phyloP scores from a whole-genome alignment of 2,797 vertebrate species.

The Micropoecilia bifurca region DNA sequence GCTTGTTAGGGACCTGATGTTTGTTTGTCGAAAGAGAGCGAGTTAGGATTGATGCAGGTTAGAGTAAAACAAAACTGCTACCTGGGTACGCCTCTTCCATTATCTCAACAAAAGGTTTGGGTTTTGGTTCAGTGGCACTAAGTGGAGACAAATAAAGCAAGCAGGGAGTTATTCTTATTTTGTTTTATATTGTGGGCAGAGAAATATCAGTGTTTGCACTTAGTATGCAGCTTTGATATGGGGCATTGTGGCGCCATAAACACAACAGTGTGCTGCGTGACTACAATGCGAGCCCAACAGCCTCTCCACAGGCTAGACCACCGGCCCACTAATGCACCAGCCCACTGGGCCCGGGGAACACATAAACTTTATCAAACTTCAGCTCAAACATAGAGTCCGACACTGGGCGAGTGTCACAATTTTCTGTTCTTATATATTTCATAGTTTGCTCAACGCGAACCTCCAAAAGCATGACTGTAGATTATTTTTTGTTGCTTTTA shows the following conservation, averaged over 20 bases:
- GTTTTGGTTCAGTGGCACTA: slow-evolving; percentile 5
- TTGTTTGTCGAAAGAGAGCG: slow-evolving; percentile 62
- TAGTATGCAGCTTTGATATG: neutral
- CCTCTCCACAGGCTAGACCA: neutral
- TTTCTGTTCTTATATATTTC: too few species aligned
- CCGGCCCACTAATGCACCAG: too few species aligned
- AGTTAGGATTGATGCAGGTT: slow-evolving; percentile 37
- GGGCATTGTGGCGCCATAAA: too few species aligned
- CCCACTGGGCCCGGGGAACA: too few species aligned
- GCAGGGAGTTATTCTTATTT: neutral
- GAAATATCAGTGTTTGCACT: neutral
- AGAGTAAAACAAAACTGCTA: slow-evolving; percentile 15
- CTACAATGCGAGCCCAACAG: neutral
- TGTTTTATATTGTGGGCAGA: neutral
- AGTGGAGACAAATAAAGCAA: slow-evolving; percentile 1
- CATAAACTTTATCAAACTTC: too few species aligned
- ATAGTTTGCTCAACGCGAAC: too few species aligned
- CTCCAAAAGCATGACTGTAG: too few species aligned
- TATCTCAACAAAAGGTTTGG: slow-evolving; percentile 14
- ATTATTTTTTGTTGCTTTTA: too few species aligned
- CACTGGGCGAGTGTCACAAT: too few species aligned
- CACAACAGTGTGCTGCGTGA: too few species aligned
- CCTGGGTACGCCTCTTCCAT: slow-evolving; percentile 2
- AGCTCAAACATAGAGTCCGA: too few species aligned
- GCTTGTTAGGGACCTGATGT: slow-evolving; percentile 65